phyloP scores from a whole-genome alignment of 2,797 vertebrate genomes.

The Cygnus olor region DNA sequence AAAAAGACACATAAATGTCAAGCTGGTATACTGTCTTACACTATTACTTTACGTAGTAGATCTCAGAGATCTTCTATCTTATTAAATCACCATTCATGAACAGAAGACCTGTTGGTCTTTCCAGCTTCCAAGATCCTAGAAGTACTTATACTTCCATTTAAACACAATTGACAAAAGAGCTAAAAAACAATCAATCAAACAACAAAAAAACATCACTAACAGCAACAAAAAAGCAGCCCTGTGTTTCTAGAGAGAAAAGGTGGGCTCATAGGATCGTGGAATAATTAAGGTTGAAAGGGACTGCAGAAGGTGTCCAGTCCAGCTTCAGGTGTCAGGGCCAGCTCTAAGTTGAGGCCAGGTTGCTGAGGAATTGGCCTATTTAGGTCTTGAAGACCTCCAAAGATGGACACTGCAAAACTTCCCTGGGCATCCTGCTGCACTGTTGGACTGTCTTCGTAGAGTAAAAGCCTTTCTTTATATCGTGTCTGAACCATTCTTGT shows the following conservation, averaged over 20 bases:
- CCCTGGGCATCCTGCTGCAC: not conserved
- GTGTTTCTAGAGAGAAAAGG: not conserved
- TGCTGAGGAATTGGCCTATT: not conserved
- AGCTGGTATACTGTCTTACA: not conserved
- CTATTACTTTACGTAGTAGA: not conserved
- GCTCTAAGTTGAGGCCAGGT: not conserved
- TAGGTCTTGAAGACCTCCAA: not conserved
- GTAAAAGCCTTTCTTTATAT: not conserved
- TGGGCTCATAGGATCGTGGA: not conserved
- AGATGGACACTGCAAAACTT: not conserved
- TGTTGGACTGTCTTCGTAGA: not conserved
- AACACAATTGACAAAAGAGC: not conserved
- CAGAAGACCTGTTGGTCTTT: not conserved
- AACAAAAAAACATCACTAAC: no score
- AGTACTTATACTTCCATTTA: not conserved
- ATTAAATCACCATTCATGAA: not conserved
- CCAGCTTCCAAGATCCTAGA: not conserved
- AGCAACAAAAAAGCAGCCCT: not conserved
- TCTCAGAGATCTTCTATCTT: not conserved
- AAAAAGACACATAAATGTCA: not conserved
- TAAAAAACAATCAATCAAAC: not conserved
- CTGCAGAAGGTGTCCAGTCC: accelerated
- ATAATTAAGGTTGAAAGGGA: not conserved
- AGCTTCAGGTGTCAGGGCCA: not conserved
- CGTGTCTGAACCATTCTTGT: not conserved